A percentile compares a stretch with the other conserved stretches of the same genome.
Conservation (phyloP, 1,140 invertebrate genomes). For the Bactericera cockerelli region DNA sequence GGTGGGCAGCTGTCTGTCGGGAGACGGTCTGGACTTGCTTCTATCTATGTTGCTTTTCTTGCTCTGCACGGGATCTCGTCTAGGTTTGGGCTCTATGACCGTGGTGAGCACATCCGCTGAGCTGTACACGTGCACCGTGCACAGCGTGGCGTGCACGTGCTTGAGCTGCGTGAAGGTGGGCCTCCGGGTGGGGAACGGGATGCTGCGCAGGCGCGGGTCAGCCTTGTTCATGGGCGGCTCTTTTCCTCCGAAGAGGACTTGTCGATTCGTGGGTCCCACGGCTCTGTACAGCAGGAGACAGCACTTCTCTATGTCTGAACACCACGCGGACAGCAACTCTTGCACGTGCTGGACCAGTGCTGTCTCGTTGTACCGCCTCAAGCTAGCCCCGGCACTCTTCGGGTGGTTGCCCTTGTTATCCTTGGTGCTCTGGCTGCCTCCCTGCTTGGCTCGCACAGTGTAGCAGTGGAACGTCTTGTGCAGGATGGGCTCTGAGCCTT, state of each 20-base stretch:
- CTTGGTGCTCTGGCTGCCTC: slow-evolving; percentile 51
- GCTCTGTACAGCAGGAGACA: slow-evolving; percentile 65
- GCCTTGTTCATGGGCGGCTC: slow-evolving; percentile 46
- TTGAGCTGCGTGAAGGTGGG: slow-evolving; percentile 68
- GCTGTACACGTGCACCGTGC: slow-evolving; percentile 42
- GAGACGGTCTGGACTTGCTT: slow-evolving; percentile 35
- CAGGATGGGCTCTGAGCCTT: slow-evolving; percentile 41
- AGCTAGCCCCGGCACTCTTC: slow-evolving; percentile 64
- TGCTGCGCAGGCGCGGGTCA: slow-evolving; percentile 47
- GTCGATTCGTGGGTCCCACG: slow-evolving; percentile 51
- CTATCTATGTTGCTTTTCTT: slow-evolving; percentile 30
- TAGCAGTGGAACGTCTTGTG: slow-evolving; percentile 84
- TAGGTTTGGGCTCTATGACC: neutral
- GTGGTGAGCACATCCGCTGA: slow-evolving; percentile 6
- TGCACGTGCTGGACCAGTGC: slow-evolving; percentile 59
- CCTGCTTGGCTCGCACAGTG: slow-evolving; percentile 67
- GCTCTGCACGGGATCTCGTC: neutral
- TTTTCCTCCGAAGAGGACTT: slow-evolving; percentile 57
- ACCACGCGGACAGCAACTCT: slow-evolving; percentile 55
- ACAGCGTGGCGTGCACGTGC: slow-evolving; percentile 52
- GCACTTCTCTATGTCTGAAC: slow-evolving; percentile 44
- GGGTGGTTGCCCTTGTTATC: slow-evolving; percentile 46
- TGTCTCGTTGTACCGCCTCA: slow-evolving; percentile 64
- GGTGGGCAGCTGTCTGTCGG: slow-evolving; percentile 33
- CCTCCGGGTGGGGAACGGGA: slow-evolving; percentile 68